Evolutionary conservation across 2,888 invertebrate genomes (phyloP).

Genomic region (Campoplex nolae): DNA sequence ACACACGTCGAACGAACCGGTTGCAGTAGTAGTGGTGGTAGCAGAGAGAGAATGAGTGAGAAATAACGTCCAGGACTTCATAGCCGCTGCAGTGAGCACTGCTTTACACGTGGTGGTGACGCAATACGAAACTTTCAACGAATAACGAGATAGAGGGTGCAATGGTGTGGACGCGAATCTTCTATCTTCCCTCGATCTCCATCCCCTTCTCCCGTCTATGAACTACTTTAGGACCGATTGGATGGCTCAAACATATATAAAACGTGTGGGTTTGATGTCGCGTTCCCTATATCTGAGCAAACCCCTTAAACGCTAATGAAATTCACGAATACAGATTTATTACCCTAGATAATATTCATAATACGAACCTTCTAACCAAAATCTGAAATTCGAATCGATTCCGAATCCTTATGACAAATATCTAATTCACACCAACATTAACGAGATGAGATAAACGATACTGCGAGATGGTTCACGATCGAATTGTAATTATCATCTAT

Average conservation of each 20-base stretch:
- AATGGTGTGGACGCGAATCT: slow-evolving; percentile 74
- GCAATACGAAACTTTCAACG: slow-evolving; percentile 24
- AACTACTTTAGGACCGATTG: slow-evolving; percentile 76
- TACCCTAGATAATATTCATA: background rate
- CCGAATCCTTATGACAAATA: slow-evolving; percentile 41
- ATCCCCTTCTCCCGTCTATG: slow-evolving; percentile 56
- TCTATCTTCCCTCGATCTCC: slow-evolving; percentile 33
- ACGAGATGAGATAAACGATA: slow-evolving; percentile 10
- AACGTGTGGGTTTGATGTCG: slow-evolving; percentile 53
- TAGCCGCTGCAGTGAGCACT: slow-evolving; percentile 38
- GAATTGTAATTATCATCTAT: slow-evolving; percentile 63
- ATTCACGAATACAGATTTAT: background rate
- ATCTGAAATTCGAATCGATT: slow-evolving; percentile 6
- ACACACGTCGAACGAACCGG: slow-evolving; percentile 81
- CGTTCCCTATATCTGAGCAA: background rate
- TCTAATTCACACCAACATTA: slow-evolving; percentile 36
- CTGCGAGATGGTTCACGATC: slow-evolving; percentile 37
- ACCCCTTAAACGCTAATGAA: background rate
- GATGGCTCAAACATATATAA: slow-evolving; percentile 71
- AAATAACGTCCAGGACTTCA: slow-evolving; percentile 52
- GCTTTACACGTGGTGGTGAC: slow-evolving; percentile 42
- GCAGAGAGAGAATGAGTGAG: slow-evolving; percentile 9
- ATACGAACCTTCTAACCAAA: background rate
- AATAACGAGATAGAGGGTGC: slow-evolving; percentile 43
- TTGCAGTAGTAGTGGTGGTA: background rate